Conservation (phyloP, 2,113 vertebrate genomes). For the Conger conger region DNA sequence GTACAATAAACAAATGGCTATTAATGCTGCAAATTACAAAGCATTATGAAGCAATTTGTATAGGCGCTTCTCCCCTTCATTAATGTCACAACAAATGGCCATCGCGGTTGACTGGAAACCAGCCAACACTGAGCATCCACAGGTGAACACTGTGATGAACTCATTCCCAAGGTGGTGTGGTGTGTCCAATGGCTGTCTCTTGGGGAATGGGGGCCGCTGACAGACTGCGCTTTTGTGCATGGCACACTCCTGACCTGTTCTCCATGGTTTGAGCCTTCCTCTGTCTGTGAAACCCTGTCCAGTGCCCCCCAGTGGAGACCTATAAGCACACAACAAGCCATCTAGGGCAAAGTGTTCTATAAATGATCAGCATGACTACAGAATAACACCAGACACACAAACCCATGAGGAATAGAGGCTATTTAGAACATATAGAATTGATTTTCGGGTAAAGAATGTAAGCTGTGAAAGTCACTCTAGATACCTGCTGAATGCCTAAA, state of each 20-base stretch:
- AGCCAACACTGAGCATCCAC: not conserved
- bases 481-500: too few species aligned
- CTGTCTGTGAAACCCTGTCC: not conserved
- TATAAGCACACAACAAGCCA: not conserved
- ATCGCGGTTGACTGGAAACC: not conserved
- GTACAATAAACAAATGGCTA: not conserved
- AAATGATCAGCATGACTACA: not conserved
- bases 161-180: not conserved
- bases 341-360: not conserved
- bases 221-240: not conserved
- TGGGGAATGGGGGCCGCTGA: not conserved
- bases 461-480: too few species aligned
- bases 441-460: too few species aligned
- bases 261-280: not conserved
- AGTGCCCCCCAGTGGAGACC: not conserved
- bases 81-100: not conserved
- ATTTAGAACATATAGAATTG: too few species aligned
- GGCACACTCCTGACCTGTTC: not conserved
- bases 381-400: not conserved
- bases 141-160: not conserved
- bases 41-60: not conserved
- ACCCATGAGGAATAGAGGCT: not conserved
- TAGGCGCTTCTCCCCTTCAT: not conserved
- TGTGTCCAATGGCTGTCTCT: not conserved
- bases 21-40: not conserved